Base-by-base conservation (phyloP, 2,797 vertebrate species). In the Protosalanx chinensis region DNA sequence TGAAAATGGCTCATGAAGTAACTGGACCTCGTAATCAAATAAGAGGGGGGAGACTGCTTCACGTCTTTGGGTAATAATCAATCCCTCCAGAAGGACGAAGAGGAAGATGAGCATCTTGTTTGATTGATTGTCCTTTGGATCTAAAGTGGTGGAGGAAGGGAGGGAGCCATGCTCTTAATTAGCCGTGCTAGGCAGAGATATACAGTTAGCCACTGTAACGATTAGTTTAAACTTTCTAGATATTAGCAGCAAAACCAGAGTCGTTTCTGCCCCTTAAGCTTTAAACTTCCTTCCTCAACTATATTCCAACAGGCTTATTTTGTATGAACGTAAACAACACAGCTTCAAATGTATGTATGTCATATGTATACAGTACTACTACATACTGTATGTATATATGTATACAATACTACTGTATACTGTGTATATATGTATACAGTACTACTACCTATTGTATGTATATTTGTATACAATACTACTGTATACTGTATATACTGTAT, bases 71-170 rank as follows among this genome's bases (percentile, higher is more conserved):
- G 76, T 49, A 91, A 89, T 94, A 94, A 95, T 92, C 85, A 94
- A 95, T 93, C 94, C 93, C 94, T 94, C 93, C 94, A 94, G 94
- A 93, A 92, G 93, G 88, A 93, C 92, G 89, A 88, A 90, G 93
- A 94, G 20, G 91, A 93, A 91, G 90, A 91, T 90, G 91, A 93
- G 93, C 91, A 92, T 94, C 92, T 92, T 93, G 92, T 92, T 92
- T 94, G 94, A 94, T 94, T 95, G 94, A 95, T 94, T 93, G 92
- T 95, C 93, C 94, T 92, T 93, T 92, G 94, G 93, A 93, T 92
- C 91, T 92, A 67, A 93, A 92, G 92, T 93, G 94, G 88, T 91
- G 18, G 56, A 18, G 56, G 16, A 20, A 5, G 64, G n/a, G 23
- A 7, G 27, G n/a, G n/a, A n/a, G n/a, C n/a, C n/a, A 20, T 93